Percentiles rank a stretch among this genome's conserved stretches.
Conservation (phyloP, 64 coral and sea anemone species). For the Stichodactyla mertensii region DNA sequence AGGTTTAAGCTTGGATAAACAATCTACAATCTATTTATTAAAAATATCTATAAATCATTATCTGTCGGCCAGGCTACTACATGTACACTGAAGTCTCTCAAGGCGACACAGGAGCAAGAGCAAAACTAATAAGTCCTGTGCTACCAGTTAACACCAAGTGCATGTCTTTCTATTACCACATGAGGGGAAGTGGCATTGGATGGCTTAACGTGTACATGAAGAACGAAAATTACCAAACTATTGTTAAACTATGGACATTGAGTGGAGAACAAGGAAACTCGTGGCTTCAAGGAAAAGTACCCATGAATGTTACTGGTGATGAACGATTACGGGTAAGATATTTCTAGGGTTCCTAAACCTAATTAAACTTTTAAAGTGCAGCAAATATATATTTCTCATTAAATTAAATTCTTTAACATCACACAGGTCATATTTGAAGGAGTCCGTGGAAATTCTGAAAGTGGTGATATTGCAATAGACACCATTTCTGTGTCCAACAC, state of each 20-base stretch:
- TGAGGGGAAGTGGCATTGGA: constrained; percentile 81
- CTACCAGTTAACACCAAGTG: constrained; percentile 57
- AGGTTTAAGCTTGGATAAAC: too few species aligned
- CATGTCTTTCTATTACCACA: constrained; percentile 87
- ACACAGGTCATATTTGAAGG: constrained; percentile 10
- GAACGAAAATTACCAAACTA: constrained; percentile 7
- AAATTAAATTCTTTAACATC: background rate
- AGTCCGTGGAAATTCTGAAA: constrained; percentile 22
- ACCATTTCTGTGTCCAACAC: constrained; percentile 10
- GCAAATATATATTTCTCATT: too few species aligned
- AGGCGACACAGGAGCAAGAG: constrained; percentile 17
- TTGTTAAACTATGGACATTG: constrained; percentile 4
- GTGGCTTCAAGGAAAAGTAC: constrained; percentile 9
- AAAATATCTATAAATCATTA: too few species aligned
- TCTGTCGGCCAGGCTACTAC: constrained; percentile 47
- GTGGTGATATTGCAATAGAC: constrained; percentile 37
- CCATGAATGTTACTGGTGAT: background rate
- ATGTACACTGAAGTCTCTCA: constrained; percentile 59
- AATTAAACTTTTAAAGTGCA: too few species aligned
- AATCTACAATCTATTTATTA: too few species aligned
- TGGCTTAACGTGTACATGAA: constrained; percentile 57
- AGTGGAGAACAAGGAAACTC: constrained; percentile 29
- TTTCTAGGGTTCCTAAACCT: too few species aligned
- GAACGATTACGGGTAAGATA: background rate
- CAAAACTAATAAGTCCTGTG: constrained; percentile 29